Conservation (phyloP, 1,140 invertebrate genomes). For the Drosophila miranda region DNA sequence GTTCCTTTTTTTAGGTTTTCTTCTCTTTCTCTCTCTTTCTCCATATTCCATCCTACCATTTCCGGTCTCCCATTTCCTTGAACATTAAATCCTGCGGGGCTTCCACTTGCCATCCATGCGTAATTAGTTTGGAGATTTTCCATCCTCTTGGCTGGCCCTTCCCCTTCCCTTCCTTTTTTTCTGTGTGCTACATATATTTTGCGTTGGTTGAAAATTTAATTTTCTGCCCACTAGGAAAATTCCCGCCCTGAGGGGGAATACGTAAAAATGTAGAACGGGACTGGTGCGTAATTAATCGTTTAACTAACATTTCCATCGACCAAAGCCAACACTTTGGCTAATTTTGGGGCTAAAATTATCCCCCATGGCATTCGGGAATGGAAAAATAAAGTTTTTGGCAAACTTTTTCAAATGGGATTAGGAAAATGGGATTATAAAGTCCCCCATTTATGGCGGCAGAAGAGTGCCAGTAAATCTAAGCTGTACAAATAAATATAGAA, state of each 20-base stretch:
- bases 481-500: background rate
- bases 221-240: conserved; percentile 38
- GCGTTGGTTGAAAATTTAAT: conserved; percentile 65
- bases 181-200: conserved; percentile 14
- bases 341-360: conserved; percentile 23
- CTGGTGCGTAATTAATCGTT: conserved; percentile 71
- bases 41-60: conserved; percentile 32
- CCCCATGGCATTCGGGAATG: conserved; percentile 22
- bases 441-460: no score
- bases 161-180: conserved; percentile 14
- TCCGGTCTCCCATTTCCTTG: conserved; percentile 41
- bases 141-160: background rate
- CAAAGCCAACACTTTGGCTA: conserved; percentile 29
- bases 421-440: background rate
- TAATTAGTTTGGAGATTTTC: conserved; percentile 74
- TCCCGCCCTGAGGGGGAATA: conserved; percentile 5
- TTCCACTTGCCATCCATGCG: conserved; percentile 76
- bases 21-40: background rate
- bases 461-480: background rate
- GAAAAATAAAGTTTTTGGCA: conserved; percentile 14
- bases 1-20: conserved; percentile 43
- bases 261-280: conserved; percentile 34
- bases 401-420: conserved; percentile 22
- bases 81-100: conserved; percentile 52
- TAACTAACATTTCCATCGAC: conserved; percentile 62